These are phyloP conservation scores for Tinea pellionella DNA, from an alignment of 2,888 invertebrate genomes.

Conservation along the genomic window DNA sequence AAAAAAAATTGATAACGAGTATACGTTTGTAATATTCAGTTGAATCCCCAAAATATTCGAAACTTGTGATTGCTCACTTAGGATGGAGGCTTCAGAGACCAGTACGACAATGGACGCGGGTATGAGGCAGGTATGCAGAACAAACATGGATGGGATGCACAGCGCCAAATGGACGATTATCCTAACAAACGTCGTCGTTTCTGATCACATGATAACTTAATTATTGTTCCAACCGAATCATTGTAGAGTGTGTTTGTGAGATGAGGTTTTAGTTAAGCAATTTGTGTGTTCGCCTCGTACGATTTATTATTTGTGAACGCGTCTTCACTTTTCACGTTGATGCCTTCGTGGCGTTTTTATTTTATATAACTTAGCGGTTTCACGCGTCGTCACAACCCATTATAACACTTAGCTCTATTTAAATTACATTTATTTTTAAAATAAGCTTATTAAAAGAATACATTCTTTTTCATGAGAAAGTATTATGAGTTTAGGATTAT, in stretches of 20 bases:
- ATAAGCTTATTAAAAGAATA: too few species aligned
- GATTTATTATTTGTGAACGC: too few species aligned
- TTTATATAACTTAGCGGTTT: too few species aligned
- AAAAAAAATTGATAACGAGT: not conserved
- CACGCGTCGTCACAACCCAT: too few species aligned
- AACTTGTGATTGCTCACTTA: constrained; percentile 64
- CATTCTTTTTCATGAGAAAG: too few species aligned
- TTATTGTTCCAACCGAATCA: constrained; percentile 16
- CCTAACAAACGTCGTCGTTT: constrained; percentile 75
- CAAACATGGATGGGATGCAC: constrained; percentile 68
- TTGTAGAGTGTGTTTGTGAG: not conserved
- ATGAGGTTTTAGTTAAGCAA: not conserved
- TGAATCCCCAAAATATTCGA: constrained; percentile 34
- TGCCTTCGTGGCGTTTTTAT: too few species aligned
- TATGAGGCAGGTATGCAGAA: constrained; percentile 57
- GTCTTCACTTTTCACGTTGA: too few species aligned
- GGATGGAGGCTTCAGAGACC: constrained; percentile 67
- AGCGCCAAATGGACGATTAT: constrained; percentile 71
- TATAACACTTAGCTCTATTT: too few species aligned
- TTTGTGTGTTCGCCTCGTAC: not conserved
- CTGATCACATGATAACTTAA: constrained; percentile 32
- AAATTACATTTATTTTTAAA: too few species aligned
- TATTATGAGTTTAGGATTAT: too few species aligned
- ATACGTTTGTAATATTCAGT: not conserved
- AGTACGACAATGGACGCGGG: constrained; percentile 62